These are phyloP conservation scores for Atrichornis clamosus DNA, from an alignment of 2,113 vertebrate species.

Conservation along the genomic window DNA sequence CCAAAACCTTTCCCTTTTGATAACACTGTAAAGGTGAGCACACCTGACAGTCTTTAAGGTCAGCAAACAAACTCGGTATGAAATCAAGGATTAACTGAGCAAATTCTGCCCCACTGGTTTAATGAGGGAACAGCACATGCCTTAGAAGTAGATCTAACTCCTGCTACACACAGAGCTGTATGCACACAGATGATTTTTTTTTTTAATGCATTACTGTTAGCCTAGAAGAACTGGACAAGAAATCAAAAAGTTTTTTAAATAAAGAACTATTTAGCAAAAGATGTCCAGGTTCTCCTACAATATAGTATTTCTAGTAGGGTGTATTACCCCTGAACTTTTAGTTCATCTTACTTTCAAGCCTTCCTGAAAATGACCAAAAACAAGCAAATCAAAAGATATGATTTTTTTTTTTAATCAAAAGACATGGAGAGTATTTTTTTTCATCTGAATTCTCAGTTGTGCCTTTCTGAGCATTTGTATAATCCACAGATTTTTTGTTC, in stretches of 20 bases:
- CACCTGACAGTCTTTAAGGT: background rate
- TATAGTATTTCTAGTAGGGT: background rate
- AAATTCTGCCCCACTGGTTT: background rate
- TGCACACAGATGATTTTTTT: too few relatives aligned
- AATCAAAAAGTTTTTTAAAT: background rate
- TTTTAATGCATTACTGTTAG: background rate
- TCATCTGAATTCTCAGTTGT: background rate
- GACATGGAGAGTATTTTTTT: background rate
- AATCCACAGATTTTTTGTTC: background rate
- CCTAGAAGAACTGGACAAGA: background rate
- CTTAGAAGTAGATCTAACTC: background rate
- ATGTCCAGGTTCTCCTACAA: background rate
- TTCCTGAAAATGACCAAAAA: background rate
- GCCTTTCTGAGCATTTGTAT: background rate
- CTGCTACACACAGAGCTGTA: background rate
- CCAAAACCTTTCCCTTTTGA: conserved; percentile 32
- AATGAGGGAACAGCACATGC: background rate
- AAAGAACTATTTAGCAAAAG: background rate
- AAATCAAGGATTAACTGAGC: background rate
- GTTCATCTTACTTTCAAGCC: background rate
- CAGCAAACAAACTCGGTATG: background rate
- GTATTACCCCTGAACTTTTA: background rate
- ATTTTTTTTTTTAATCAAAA: background rate
- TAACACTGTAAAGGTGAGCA: background rate
- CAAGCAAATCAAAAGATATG: background rate